phyloP scores from a whole-genome alignment of 2,888 invertebrate species.

The Argyresthia albistria region DNA sequence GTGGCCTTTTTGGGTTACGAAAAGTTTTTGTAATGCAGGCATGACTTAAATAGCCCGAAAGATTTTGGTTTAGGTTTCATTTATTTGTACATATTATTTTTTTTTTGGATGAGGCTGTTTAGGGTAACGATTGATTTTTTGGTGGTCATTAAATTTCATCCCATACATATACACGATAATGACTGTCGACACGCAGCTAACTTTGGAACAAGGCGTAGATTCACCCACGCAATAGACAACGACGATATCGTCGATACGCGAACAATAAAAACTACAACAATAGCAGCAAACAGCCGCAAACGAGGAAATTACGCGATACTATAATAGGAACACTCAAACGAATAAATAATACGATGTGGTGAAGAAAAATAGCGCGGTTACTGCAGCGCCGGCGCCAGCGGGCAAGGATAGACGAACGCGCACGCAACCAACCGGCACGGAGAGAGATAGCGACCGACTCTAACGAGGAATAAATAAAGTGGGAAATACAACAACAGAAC shows the following conservation, averaged over 20 bases:
- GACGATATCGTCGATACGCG: too few relatives aligned
- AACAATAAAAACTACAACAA: constrained; percentile 39
- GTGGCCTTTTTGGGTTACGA: too few relatives aligned
- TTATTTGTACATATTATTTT: too few relatives aligned
- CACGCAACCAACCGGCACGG: constrained; percentile 21
- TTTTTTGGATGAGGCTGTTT: too few relatives aligned
- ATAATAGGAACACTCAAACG: neutral
- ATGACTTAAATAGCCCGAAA: too few relatives aligned
- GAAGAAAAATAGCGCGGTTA: constrained; percentile 61
- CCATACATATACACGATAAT: too few relatives aligned
- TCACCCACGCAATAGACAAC: constrained; percentile 22
- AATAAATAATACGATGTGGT: constrained; percentile 19
- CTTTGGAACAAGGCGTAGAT: too few relatives aligned
- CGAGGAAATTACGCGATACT: constrained; percentile 35
- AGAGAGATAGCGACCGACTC: constrained; percentile 12
- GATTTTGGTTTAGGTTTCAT: too few relatives aligned
- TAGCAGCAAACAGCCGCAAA: constrained; percentile 49
- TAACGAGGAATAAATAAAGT: constrained; percentile 13
- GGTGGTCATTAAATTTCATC: too few relatives aligned
- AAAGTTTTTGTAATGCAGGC: too few relatives aligned
- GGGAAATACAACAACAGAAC: neutral
- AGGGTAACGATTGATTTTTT: too few relatives aligned
- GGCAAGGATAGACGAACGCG: constrained; percentile 50
- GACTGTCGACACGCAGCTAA: too few relatives aligned
- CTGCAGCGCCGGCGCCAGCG: constrained; percentile 65